Evolutionary conservation across 2,888 invertebrate species (phyloP), one percentile per base, ranked within the genome.

Genomic region (Lissocephala sabroskyi): DNA sequence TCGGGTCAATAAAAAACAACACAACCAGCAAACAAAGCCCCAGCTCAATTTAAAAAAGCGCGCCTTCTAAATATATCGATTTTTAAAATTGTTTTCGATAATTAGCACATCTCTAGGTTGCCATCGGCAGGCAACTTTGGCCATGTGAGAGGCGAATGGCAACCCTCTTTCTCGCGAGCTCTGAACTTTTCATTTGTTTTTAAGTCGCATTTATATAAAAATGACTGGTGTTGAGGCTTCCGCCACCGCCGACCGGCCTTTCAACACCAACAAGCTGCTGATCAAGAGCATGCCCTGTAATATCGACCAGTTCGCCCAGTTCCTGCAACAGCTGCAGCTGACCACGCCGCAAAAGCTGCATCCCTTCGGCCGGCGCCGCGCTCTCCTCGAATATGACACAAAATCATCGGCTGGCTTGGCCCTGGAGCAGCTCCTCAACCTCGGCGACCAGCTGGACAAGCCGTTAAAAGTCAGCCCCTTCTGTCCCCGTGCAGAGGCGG

Each of bases 281-380:
- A 45, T 81, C 1, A 80, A 81, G 47, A 77, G 61, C 52, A 65
- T 82, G 60, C 81, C 82, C 11, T 73, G 67, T 45, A 59, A 62
- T 54, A 56, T 79, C 28, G 49, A 58, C 2, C 59, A 79, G 10
- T 45, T 81, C 23, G 50, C 55, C 1, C 53, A 54, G 26, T 28
- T 77, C 0, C 60, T 82, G 10, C 51, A 52, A 9, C 59, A 64
- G 5, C 40, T 67, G 2, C 53, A 62, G 4, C 53, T 80, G 2
- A 56, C 61, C 3, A 30, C 47, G 6, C 65, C 79, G 10, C 58
- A 56, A 10, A 59, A 58, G 13, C 52, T 70, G 6, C 67, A 73
- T 28, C 37, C 62, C 0, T 80, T 77, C 30, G 79, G 79, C 1
- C 59, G 79, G 1, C 65, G 70, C 16, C 80, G 79, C 17, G 62